These are phyloP conservation scores for Mnemiopsis leidyi DNA, from an alignment of 37 sponge, comb jelly and placozoan genomes.

Conservation along the genomic window DNA sequence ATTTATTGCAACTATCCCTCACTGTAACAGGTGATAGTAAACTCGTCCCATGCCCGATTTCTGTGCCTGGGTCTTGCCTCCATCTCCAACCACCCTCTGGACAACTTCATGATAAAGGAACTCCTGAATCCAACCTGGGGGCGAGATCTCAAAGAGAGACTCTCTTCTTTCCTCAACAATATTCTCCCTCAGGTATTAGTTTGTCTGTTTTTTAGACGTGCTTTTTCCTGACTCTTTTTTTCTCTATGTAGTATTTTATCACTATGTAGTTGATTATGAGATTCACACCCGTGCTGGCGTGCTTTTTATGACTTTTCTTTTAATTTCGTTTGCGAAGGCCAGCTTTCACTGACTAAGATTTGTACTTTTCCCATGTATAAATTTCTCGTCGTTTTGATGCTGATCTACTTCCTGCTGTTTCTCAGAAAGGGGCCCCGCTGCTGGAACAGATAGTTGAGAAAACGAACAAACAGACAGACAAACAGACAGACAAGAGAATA, in stretches of 20 bases:
- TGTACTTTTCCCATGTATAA: no score
- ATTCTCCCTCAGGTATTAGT: neutral
- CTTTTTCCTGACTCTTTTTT: no score
- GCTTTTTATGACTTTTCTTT: no score
- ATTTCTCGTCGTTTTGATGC: no score
- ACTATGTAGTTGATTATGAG: no score
- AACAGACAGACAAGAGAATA: neutral
- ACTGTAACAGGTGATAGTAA: constrained; percentile 14
- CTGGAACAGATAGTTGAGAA: neutral
- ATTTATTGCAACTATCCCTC: neutral
- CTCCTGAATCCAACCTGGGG: constrained; percentile 31
- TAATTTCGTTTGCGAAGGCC: no score
- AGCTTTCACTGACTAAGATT: no score
- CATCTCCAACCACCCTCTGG: constrained; percentile 10
- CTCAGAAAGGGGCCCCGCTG: neutral
- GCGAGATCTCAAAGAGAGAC: neutral
- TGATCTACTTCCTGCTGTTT: no score
- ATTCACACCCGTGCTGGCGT: no score
- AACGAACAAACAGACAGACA: neutral
- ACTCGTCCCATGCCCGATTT: constrained; percentile 44
- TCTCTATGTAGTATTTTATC: no score
- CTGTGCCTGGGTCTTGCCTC: constrained; percentile 44
- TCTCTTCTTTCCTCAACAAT: neutral
- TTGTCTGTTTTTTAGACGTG: neutral
- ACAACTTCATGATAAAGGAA: constrained; percentile 65